A percentile compares a stretch with the other conserved stretches of the same genome.
Evolutionary conservation across 2,113 vertebrate species (phyloP).

Genomic region (Megaceryle maxima): DNA sequence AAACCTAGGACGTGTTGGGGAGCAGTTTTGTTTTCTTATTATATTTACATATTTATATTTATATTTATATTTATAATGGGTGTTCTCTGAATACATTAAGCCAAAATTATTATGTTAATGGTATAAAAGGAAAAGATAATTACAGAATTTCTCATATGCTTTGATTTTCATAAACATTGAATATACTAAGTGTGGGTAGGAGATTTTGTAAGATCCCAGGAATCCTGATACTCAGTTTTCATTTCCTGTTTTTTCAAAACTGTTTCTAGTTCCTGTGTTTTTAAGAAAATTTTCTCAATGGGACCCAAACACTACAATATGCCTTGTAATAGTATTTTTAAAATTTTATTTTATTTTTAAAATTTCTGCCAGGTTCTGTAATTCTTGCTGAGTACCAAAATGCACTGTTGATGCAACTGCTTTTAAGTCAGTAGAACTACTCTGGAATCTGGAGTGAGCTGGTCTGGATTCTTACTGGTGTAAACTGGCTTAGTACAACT

Average conservation of each 20-base stretch:
- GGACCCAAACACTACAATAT: not conserved
- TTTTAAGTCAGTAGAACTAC: not conserved
- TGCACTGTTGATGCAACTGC: not conserved
- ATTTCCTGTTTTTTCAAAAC: not conserved
- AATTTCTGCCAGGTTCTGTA: not conserved
- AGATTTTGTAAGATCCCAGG: not conserved
- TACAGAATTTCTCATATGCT: not conserved
- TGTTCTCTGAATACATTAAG: not conserved
- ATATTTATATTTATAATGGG: fast-evolving
- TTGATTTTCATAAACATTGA: not conserved
- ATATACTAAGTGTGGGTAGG: not conserved
- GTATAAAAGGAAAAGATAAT: not conserved
- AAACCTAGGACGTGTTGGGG: not conserved
- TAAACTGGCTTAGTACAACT: not conserved
- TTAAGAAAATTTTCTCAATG: not conserved
- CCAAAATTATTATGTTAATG: not conserved
- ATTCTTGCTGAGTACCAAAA: not conserved
- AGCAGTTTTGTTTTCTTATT: not conserved
- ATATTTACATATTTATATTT: too few species aligned
- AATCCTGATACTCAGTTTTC: not conserved
- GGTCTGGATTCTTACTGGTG: not conserved
- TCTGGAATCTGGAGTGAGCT: not conserved
- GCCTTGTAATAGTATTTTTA: not conserved
- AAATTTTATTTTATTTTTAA: not conserved
- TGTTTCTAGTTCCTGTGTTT: not conserved